These are phyloP conservation scores for Timema podura DNA, from an alignment of 2,888 invertebrate genomes.

Conservation along the genomic window DNA sequence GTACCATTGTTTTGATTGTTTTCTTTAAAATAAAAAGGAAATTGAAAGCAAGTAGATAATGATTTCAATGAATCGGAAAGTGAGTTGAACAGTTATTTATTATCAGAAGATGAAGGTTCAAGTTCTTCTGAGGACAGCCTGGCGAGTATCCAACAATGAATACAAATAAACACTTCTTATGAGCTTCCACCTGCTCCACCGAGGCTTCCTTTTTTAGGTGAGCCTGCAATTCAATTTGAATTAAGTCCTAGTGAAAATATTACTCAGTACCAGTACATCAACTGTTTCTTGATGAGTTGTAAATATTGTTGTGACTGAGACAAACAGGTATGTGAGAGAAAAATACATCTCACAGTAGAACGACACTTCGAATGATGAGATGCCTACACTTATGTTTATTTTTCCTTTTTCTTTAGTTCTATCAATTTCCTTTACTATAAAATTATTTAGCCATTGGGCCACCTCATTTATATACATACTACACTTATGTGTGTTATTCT, in stretches of 20 bases:
- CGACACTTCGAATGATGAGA: neutral
- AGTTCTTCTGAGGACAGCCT: neutral
- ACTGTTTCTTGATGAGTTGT: neutral
- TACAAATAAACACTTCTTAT: neutral
- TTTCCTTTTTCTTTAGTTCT: no score
- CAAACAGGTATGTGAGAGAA: neutral
- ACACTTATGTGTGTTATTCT: neutral
- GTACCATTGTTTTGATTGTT: no score
- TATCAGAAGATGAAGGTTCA: neutral
- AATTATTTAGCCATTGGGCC: no score
- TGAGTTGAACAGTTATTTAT: neutral
- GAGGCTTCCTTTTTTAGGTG: neutral
- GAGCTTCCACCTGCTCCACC: neutral
- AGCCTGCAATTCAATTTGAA: slow-evolving; percentile 2
- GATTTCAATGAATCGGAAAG: neutral
- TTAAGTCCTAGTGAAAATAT: neutral
- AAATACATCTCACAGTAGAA: neutral
- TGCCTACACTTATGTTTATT: neutral
- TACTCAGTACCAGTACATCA: slow-evolving; percentile 6
- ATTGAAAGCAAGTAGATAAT: neutral
- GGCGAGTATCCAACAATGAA: neutral
- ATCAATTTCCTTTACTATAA: no score
- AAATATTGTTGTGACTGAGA: neutral
- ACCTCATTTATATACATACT: no score
- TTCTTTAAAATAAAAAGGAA: neutral